Evolutionary conservation across 2,888 invertebrate species (phyloP).

Genomic region (Hololepta plana): DNA sequence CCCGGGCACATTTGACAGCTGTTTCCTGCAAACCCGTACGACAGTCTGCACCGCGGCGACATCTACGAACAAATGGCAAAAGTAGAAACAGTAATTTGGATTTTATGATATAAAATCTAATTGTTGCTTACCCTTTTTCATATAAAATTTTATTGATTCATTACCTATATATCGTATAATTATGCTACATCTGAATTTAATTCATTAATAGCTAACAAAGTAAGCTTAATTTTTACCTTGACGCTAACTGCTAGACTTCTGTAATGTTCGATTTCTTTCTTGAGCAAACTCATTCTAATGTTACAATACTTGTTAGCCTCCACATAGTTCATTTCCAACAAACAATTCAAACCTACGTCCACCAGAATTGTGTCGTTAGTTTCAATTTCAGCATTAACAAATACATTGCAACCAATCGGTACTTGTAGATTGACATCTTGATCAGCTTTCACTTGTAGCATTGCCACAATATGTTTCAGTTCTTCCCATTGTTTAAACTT

Average conservation of each 20-base stretch:
- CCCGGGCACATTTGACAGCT: too few relatives aligned
- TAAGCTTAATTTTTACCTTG: conserved; percentile 25
- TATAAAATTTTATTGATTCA: too few relatives aligned
- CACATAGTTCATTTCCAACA: conserved; percentile 23
- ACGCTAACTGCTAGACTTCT: conserved; percentile 22
- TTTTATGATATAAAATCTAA: too few relatives aligned
- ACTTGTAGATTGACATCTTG: conserved; percentile 14
- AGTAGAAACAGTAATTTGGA: too few relatives aligned
- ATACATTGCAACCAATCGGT: conserved; percentile 16
- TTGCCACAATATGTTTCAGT: conserved; percentile 17
- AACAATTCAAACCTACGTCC: conserved; percentile 21
- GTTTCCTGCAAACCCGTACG: too few relatives aligned
- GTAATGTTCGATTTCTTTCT: conserved; percentile 22
- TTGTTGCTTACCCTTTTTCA: too few relatives aligned
- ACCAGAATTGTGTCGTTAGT: conserved; percentile 18
- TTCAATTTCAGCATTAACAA: conserved; percentile 17
- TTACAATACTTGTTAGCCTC: conserved; percentile 24
- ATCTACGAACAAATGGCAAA: too few relatives aligned
- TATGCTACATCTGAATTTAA: too few relatives aligned
- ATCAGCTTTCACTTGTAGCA: conserved; percentile 14
- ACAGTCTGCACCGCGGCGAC: too few relatives aligned
- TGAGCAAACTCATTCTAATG: conserved; percentile 19
- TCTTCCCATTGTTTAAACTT: conserved; percentile 22
- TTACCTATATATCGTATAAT: too few relatives aligned
- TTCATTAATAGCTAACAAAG: conserved; percentile 24